phyloP scores from a whole-genome alignment of 1,140 invertebrate genomes.

The Aphaenogaster floridana region DNA sequence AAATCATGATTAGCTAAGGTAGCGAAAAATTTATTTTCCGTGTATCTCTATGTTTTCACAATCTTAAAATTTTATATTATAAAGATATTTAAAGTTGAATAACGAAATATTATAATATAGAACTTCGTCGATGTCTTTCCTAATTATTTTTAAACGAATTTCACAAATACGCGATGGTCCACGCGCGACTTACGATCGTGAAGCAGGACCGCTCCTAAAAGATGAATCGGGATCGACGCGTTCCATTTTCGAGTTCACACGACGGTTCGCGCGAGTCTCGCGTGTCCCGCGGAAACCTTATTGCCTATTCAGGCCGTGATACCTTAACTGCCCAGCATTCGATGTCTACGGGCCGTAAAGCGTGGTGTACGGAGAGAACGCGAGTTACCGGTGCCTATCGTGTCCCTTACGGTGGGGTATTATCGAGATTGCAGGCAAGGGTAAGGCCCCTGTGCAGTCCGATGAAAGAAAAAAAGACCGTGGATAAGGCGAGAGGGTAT shows the following conservation, averaged over 20 bases:
- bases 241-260: slow-evolving; percentile 76
- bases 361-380: slow-evolving; percentile 67
- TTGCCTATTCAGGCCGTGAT: slow-evolving; percentile 79
- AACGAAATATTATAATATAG: neutral
- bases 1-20: too few relatives aligned
- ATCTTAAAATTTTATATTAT: neutral
- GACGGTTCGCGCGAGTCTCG: slow-evolving; percentile 71
- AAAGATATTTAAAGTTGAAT: neutral
- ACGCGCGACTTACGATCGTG: neutral
- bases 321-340: slow-evolving; percentile 77
- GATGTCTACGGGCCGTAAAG: slow-evolving; percentile 80
- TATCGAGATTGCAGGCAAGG: slow-evolving; percentile 80
- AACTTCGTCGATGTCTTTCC: neutral
- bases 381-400: slow-evolving; percentile 65
- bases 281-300: slow-evolving; percentile 78
- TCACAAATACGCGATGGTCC: neutral
- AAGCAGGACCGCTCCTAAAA: neutral
- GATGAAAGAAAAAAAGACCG: slow-evolving; percentile 31
- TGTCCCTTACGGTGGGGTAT: slow-evolving; percentile 75
- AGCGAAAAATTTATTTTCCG: too few relatives aligned
- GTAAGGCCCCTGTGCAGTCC: slow-evolving; percentile 55
- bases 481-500: slow-evolving; percentile 61
- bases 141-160: neutral
- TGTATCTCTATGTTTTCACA: neutral
- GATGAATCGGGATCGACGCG: slow-evolving; percentile 20